These are phyloP conservation scores for Rhincodon typus DNA, from an alignment of 2,797 vertebrate genomes.

Conservation along the genomic window DNA sequence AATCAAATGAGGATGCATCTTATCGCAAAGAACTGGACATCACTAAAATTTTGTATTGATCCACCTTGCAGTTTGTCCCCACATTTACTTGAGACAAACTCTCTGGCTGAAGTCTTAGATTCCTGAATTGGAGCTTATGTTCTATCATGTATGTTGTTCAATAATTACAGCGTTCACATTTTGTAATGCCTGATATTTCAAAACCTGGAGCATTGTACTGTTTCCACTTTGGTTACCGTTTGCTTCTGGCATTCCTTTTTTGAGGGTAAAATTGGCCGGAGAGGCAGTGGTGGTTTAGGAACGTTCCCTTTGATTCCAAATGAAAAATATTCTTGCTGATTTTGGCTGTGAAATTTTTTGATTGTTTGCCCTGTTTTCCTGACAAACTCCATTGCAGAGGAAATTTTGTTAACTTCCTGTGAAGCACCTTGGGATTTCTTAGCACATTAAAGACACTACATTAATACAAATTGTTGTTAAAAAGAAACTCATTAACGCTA, in stretches of 20 bases:
- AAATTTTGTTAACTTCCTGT: neutral
- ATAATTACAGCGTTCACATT: too few relatives aligned
- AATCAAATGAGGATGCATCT: constrained; percentile 4
- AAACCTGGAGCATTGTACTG: neutral
- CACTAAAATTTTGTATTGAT: neutral
- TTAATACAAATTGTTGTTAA: neutral
- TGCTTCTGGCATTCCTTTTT: neutral
- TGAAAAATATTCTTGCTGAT: neutral
- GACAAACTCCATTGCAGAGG: too few relatives aligned
- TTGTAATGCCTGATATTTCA: neutral
- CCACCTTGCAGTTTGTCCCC: too few relatives aligned
- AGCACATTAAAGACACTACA: neutral
- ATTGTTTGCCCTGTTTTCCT: neutral
- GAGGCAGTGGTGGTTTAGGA: neutral
- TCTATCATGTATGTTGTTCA: too few relatives aligned
- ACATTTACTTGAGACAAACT: neutral
- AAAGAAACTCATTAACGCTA: neutral
- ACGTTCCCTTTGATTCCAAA: neutral
- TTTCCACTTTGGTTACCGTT: neutral
- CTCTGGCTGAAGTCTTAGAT: neutral
- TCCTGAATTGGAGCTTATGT: neutral
- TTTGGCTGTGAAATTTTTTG: too few relatives aligned
- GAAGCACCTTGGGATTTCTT: neutral
- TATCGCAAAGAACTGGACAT: neutral
- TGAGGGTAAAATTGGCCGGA: neutral